Percentiles rank a stretch among this genome's conserved stretches.
phyloP scores from a whole-genome alignment of 2,888 invertebrate species.

The Melikaiella ostensackeni region DNA sequence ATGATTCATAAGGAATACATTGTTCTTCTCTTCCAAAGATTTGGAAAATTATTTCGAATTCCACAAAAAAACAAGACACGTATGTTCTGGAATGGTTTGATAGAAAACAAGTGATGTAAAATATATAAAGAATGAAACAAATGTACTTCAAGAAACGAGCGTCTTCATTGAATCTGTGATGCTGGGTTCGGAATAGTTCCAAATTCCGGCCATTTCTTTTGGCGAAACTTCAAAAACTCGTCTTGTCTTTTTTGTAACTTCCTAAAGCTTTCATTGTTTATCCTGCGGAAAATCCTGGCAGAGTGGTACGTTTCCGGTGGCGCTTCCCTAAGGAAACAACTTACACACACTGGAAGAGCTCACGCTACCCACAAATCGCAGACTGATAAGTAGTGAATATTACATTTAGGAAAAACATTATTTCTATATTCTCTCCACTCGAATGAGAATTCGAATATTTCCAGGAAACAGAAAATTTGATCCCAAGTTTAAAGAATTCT shows the following conservation, averaged over 20 bases:
- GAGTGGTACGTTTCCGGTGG: constrained; percentile 59
- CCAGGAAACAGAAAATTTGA: not conserved
- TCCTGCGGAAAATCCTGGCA: constrained; percentile 60
- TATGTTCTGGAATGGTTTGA: not conserved
- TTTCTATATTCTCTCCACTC: not conserved
- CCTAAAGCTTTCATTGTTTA: constrained; percentile 58
- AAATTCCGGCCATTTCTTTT: constrained; percentile 52
- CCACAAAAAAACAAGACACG: too few species aligned
- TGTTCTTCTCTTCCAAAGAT: not conserved
- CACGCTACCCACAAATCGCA: constrained; percentile 53
- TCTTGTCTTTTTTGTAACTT: constrained; percentile 49
- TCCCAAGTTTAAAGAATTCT: not conserved
- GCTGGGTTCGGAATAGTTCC: constrained; percentile 41
- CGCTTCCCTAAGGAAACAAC: constrained; percentile 55
- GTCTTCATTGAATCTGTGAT: constrained; percentile 24
- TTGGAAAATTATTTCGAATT: not conserved
- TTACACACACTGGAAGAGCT: constrained; percentile 55
- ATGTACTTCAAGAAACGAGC: constrained; percentile 23
- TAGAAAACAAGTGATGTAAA: not conserved
- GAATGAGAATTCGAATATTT: not conserved
- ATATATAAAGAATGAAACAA: not conserved
- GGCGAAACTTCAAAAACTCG: constrained; percentile 42
- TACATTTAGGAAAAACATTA: not conserved
- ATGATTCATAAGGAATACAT: not conserved
- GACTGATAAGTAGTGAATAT: constrained; percentile 42